phyloP scores from a whole-genome alignment of 2,888 invertebrate species.

The Coenonympha glycerion region DNA sequence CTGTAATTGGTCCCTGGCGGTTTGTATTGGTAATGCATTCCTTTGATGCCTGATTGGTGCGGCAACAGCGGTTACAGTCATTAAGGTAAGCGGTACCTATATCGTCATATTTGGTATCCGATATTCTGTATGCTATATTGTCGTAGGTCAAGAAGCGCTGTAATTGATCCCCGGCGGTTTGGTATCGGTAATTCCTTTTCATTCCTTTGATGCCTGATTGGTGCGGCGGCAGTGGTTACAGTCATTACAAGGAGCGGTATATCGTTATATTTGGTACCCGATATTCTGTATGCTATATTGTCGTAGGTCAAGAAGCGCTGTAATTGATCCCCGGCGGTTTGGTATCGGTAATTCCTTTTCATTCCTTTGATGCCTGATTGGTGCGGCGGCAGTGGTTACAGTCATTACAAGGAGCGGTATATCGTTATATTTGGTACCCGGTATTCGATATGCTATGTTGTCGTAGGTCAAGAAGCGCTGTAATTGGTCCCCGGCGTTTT shows the following conservation, averaged over 20 bases:
- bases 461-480: slow-evolving; percentile 6
- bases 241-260: no score
- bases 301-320: no score
- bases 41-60: slow-evolving; percentile 68
- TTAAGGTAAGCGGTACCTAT: slow-evolving; percentile 32
- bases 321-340: slow-evolving; percentile 68
- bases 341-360: slow-evolving; percentile 45
- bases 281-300: no score
- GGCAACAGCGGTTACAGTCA: slow-evolving; percentile 40
- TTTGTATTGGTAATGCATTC: slow-evolving; percentile 45
- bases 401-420: slow-evolving; percentile 34
- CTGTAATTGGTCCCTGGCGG: slow-evolving; percentile 68
- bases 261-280: no score
- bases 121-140: not conserved
- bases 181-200: no score
- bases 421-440: slow-evolving; percentile 4
- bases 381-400: no score
- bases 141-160: slow-evolving; percentile 5
- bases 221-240: no score
- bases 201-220: no score
- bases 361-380: no score
- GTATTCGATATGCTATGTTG: not conserved
- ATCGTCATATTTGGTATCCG: slow-evolving; percentile 2
- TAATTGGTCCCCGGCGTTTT: not conserved
- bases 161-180: no score